Percentiles rank a stretch among this genome's conserved stretches.
phyloP scores from a whole-genome alignment of 2,888 invertebrate species.

The Dermolepida albohirtum region DNA sequence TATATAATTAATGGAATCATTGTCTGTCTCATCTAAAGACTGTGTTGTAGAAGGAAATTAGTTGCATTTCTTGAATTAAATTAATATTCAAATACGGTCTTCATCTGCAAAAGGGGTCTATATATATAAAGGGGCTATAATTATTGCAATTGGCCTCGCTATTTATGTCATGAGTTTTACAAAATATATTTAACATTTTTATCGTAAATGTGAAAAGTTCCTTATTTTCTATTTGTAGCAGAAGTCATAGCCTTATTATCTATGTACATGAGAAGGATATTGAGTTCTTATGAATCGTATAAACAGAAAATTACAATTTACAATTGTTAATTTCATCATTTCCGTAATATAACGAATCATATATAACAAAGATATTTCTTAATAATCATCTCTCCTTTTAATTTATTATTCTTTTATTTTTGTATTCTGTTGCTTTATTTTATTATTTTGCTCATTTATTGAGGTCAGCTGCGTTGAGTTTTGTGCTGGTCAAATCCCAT shows the following conservation, averaged over 20 bases:
- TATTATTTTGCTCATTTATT: constrained; percentile 16
- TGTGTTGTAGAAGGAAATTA: constrained; percentile 9
- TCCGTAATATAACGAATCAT: not conserved
- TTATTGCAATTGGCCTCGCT: no score
- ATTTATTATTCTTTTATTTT: constrained; percentile 7
- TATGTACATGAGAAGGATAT: no score
- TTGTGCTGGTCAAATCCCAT: constrained; percentile 18
- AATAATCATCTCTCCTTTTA: constrained; percentile 12
- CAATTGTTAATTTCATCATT: not conserved
- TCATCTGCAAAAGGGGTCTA: no score
- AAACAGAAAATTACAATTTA: no score
- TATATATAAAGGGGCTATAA: no score
- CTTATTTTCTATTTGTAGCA: no score
- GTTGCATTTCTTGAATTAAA: constrained; percentile 1
- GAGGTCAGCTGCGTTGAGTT: constrained; percentile 21
- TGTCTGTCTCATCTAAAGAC: constrained; percentile 10
- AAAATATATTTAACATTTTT: no score
- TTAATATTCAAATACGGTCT: not conserved
- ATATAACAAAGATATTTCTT: not conserved
- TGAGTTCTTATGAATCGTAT: no score
- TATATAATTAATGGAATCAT: constrained; percentile 59
- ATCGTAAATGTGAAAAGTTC: no score
- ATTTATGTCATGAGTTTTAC: no score
- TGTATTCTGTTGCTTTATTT: constrained; percentile 18
- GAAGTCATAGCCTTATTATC: no score